phyloP scores from a whole-genome alignment of 2,888 invertebrate genomes.

The Amphipyra berbera region DNA sequence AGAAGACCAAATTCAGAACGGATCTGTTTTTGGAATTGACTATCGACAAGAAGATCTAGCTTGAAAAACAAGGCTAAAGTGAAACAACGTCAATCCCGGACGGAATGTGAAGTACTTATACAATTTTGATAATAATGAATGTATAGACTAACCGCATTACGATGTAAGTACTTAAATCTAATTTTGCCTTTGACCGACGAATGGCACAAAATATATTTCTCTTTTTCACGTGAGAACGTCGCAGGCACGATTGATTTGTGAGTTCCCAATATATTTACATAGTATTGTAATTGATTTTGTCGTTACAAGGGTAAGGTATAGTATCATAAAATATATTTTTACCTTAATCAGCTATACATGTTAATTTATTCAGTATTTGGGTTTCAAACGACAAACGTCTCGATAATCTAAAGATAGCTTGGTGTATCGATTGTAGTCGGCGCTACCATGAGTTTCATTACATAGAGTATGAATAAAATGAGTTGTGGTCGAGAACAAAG shows the following conservation, averaged over 20 bases:
- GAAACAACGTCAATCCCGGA: constrained; percentile 42
- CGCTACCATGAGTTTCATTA: constrained; percentile 34
- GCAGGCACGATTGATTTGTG: constrained; percentile 62
- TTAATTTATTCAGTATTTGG: constrained; percentile 40
- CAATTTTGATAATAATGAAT: constrained; percentile 36
- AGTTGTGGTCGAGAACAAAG: constrained; percentile 7
- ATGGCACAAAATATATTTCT: constrained; percentile 48
- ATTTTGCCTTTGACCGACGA: constrained; percentile 33
- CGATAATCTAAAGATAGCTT: constrained; percentile 44
- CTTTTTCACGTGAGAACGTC: constrained; percentile 40
- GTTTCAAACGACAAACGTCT: constrained; percentile 28
- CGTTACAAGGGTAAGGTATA: constrained; percentile 36
- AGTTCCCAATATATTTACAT: constrained; percentile 40
- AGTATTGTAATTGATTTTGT: constrained; percentile 43
- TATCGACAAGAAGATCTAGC: not conserved
- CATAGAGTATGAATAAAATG: not conserved
- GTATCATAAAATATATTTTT: constrained; percentile 61
- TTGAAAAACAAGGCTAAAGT: not conserved
- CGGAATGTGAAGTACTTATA: constrained; percentile 54
- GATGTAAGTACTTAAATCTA: constrained; percentile 36
- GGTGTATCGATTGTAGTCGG: constrained; percentile 40
- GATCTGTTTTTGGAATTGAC: not conserved
- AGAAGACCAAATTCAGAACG: not conserved
- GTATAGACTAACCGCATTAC: constrained; percentile 20
- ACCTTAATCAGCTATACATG: constrained; percentile 47